phyloP scores from a whole-genome alignment of 2,113 vertebrate species.

The Raja brachyura region DNA sequence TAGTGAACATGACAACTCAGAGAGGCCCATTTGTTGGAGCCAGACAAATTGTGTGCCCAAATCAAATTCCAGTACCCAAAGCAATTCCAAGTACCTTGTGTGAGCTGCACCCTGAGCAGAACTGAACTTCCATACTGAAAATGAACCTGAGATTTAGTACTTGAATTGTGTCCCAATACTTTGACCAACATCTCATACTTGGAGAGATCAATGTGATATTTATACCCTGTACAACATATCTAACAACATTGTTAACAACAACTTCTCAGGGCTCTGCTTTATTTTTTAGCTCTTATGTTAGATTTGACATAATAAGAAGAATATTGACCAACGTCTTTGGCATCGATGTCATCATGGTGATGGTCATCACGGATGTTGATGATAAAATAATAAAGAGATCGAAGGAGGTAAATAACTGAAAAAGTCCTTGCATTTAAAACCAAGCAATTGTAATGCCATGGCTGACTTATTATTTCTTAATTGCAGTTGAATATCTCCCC shows the following conservation, averaged over 20 bases:
- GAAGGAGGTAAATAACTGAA: conserved; percentile 60
- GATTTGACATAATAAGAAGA: conserved; percentile 85
- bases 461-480: not conserved
- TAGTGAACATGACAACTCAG: no score
- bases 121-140: no score
- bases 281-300: conserved; percentile 78
- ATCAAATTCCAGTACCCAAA: no score
- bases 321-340: conserved; percentile 74
- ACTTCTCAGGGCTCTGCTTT: conserved; percentile 20
- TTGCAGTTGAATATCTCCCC: conserved; percentile 72
- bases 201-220: not conserved
- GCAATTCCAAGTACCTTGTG: no score
- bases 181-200: not conserved
- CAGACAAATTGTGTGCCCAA: no score
- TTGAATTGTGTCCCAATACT: no score
- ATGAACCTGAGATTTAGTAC: no score
- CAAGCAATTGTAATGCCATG: not conserved
- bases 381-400: conserved; percentile 87
- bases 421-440: not conserved
- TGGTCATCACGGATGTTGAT: conserved; percentile 93
- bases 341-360: conserved; percentile 75
- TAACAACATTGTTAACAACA: not conserved
- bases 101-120: no score
- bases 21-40: no score
- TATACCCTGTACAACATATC: not conserved